Evolutionary conservation across 2,113 vertebrate species (phyloP).

Genomic region (Nerophis lumbriciformis): DNA sequence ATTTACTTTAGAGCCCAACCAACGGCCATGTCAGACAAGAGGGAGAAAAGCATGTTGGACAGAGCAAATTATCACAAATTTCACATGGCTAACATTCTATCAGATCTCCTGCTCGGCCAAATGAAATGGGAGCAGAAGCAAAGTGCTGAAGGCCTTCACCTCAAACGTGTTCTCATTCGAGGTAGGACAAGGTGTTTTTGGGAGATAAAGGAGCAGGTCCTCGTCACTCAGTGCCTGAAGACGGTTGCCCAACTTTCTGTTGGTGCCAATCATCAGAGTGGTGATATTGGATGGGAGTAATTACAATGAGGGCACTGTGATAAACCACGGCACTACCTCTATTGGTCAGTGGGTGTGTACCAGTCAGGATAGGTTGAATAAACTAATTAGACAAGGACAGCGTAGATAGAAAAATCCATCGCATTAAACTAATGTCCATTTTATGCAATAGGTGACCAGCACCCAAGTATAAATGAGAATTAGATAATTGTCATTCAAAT

Average conservation of each 20-base stretch:
- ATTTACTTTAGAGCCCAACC: constrained; percentile 58
- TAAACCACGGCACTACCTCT: constrained; percentile 41
- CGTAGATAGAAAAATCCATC: constrained; percentile 55
- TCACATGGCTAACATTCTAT: constrained; percentile 57
- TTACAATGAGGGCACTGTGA: constrained; percentile 54
- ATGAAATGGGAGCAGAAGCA: constrained; percentile 60
- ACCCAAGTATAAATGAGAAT: constrained; percentile 16
- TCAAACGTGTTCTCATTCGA: constrained; percentile 50
- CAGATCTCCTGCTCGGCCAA: constrained; percentile 60
- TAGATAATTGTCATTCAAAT: too few species aligned
- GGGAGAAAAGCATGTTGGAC: constrained; percentile 49
- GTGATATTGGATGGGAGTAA: constrained; percentile 62
- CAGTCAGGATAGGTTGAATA: constrained; percentile 56
- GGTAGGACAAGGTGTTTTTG: constrained; percentile 59
- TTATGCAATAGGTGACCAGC: constrained; percentile 32
- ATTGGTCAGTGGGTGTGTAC: constrained; percentile 6
- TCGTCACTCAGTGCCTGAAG: constrained; percentile 32
- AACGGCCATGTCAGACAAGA: constrained; percentile 58
- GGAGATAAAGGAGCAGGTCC: constrained; percentile 61
- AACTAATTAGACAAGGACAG: constrained; percentile 53
- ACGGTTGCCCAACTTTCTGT: constrained; percentile 50
- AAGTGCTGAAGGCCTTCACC: constrained; percentile 58
- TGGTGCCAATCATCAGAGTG: constrained; percentile 59
- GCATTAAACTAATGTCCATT: constrained; percentile 50
- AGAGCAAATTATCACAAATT: constrained; percentile 58